Conservation (phyloP, 2,797 vertebrate genomes). For the Cossypha dichroa region DNA sequence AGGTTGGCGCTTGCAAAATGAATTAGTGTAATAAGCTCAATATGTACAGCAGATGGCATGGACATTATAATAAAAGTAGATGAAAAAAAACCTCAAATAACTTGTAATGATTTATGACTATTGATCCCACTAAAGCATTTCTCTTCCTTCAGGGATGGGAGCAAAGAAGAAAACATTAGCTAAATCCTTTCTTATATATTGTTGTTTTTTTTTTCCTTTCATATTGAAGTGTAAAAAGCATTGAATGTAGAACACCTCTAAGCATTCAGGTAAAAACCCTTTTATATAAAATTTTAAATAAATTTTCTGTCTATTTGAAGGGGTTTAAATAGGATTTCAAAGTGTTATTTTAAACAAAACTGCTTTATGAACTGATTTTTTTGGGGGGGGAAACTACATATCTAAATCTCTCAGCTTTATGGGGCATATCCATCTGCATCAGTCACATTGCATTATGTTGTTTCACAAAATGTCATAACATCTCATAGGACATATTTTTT, state of each 20-base stretch:
- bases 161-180: not conserved
- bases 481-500: constrained; percentile 21
- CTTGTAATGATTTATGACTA: constrained; percentile 33
- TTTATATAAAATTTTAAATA: constrained; percentile 29
- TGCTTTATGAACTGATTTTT: constrained; percentile 2
- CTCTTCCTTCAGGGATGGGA: not conserved
- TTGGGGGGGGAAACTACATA: not conserved
- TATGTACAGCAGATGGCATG: constrained; percentile 45
- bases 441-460: constrained; percentile 33
- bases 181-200: not conserved
- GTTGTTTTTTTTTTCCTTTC: not conserved
- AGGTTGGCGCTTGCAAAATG: not conserved
- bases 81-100: constrained; percentile 53
- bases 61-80: constrained; percentile 30
- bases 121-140: constrained; percentile 39
- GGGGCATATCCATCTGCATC: constrained; percentile 37
- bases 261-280: not conserved
- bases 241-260: not conserved
- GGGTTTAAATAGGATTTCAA: constrained; percentile 18
- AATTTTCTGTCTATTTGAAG: constrained; percentile 15
- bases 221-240: not conserved
- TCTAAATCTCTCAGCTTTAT: constrained; percentile 30
- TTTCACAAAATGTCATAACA: constrained; percentile 50
- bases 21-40: constrained; percentile 51
- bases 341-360: constrained; percentile 33